Percentiles rank a stretch among this genome's conserved stretches.
Evolutionary conservation across 2,888 invertebrate genomes (phyloP).

Genomic region (Coelinius sp.): DNA sequence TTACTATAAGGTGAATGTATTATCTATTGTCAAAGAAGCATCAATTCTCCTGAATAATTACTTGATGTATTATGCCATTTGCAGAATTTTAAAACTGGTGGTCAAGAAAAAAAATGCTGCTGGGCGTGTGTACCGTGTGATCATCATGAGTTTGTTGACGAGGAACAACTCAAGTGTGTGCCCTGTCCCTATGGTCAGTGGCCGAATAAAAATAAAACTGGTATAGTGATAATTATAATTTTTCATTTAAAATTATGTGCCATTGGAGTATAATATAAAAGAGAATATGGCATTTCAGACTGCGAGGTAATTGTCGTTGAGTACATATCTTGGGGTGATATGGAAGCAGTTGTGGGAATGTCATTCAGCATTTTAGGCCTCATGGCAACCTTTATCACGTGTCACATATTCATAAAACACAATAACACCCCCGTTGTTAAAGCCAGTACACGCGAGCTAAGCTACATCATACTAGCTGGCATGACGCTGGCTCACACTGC

Average conservation of each 20-base stretch:
- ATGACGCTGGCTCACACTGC: conserved; percentile 61
- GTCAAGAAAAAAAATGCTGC: conserved; percentile 79
- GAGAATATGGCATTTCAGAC: conserved; percentile 60
- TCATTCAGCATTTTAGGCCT: conserved; percentile 77
- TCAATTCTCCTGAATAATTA: too few relatives aligned
- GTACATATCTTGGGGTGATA: conserved; percentile 76
- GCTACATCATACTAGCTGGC: conserved; percentile 80
- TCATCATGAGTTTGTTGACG: conserved; percentile 75
- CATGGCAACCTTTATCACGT: conserved; percentile 75
- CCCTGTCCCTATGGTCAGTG: conserved; percentile 77
- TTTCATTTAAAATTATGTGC: neutral
- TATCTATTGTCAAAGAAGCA: neutral
- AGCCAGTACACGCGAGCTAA: conserved; percentile 77
- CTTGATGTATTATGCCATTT: conserved; percentile 14
- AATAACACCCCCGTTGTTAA: conserved; percentile 86
- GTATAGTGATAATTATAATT: conserved; percentile 65
- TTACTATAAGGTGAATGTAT: conserved; percentile 73
- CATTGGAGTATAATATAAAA: too few relatives aligned
- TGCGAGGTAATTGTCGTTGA: conserved; percentile 77
- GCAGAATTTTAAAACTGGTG: conserved; percentile 75
- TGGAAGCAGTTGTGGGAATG: conserved; percentile 76
- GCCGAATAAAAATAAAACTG: conserved; percentile 77
- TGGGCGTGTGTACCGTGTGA: conserved; percentile 83
- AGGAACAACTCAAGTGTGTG: conserved; percentile 74
- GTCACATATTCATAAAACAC: conserved; percentile 77